Evolutionary conservation across 2,113 vertebrate species (phyloP), one percentile per base, ranked within the genome.

Genomic region (Silurus asotus): DNA sequence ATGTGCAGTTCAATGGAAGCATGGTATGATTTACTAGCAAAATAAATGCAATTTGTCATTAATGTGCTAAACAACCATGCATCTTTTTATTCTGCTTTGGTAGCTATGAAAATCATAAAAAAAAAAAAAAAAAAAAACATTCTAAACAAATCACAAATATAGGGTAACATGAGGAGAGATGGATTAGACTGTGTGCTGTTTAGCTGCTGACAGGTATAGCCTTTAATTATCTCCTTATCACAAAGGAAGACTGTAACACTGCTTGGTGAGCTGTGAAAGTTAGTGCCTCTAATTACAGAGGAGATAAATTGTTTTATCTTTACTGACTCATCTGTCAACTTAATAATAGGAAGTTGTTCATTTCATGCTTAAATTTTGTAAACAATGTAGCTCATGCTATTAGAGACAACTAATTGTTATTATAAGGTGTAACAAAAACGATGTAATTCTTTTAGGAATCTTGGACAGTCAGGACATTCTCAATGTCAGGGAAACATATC

Each of bases 211-310:
- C 84, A 87, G 87, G 64, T 85, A 20, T 77, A 28, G 48, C 53
- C 87, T 92, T 79, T 89, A 78, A 91, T 90, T 90, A 74, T 86
- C 72, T 80, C 58, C 90, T 88, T 93, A 93, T 94, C 92, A 83
- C 87, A 92, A 93, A 93, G 91, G 92, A 90, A 91, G 87, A 75
- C 88, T 82, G 91, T 91, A 86, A 92, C 91, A 90, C 45, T 75
- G 88, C 90, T 90, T 81, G 88, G 91, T 93, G 91, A 89, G 82
- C 83, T 88, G 92, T 91, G 85, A 88, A 87, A 76, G 82, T 87
- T 81, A 88, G 90, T 91, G 88, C 85, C 79, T 58, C 90, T 91
- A 92, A 95, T 92, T 90, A 85, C 77, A 72, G 87, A 94, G 92
- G 92, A 90, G 88, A 84, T 91, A 82, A 58, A 79, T 90, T 88